Percentiles rank a stretch among this genome's conserved stretches.
Conservation (phyloP, 1,140 invertebrate species). For the Diuraphis noxia region DNA sequence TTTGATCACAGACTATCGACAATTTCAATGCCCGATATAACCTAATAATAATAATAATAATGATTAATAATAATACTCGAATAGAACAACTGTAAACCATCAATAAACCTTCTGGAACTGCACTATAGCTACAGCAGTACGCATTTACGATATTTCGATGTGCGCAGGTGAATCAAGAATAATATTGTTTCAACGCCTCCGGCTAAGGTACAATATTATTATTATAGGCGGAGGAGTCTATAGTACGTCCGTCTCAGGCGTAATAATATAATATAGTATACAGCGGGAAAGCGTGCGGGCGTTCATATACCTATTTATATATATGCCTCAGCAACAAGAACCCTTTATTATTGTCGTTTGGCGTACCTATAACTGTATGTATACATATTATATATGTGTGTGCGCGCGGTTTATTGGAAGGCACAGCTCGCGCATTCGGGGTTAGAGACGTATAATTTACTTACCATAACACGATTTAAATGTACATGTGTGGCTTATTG, state of each 20-base stretch:
- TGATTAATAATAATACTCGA: neutral
- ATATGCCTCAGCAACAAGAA: neutral
- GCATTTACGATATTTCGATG: neutral
- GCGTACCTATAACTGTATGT: neutral
- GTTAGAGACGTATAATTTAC: slow-evolving; percentile 24
- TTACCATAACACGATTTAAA: neutral
- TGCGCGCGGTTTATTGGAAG: neutral
- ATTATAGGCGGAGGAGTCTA: neutral
- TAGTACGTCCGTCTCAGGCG: neutral
- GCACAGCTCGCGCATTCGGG: neutral
- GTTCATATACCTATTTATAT: neutral
- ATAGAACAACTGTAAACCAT: neutral
- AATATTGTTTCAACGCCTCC: neutral
- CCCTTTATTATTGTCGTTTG: neutral
- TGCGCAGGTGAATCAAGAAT: neutral
- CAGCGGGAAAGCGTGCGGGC: neutral
- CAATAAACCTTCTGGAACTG: neutral
- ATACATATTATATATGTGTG: neutral
- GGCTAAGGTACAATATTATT: neutral
- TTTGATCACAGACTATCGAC: neutral
- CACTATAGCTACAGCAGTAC: neutral
- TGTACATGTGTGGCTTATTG: neutral
- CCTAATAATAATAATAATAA: neutral
- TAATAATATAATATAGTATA: neutral
- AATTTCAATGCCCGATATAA: neutral